Evolutionary conservation across 1,140 invertebrate genomes (phyloP).

Genomic region (Zaprionus davidi): DNA sequence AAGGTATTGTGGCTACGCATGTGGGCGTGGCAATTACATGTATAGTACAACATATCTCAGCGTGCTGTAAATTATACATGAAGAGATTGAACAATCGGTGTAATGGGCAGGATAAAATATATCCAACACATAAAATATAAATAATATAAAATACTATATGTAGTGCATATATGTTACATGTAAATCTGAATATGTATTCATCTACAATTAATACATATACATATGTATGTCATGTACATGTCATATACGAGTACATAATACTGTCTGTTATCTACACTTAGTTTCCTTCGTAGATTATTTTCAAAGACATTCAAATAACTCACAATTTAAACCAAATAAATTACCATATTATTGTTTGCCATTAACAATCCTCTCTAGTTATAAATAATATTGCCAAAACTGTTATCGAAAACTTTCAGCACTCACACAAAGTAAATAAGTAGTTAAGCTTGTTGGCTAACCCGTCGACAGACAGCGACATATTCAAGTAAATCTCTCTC

Average conservation of each 20-base stretch:
- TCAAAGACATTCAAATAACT: no score
- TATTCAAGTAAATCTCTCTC: neutral
- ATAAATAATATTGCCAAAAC: neutral
- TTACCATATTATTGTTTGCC: neutral
- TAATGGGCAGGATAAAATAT: no score
- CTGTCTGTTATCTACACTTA: no score
- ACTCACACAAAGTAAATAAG: slow-evolving; percentile 2
- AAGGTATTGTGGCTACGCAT: neutral
- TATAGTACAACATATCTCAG: slow-evolving; percentile 2
- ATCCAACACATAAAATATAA: no score
- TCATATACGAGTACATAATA: no score
- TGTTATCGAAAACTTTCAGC: slow-evolving; percentile 23
- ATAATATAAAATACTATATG: no score
- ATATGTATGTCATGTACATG: no score
- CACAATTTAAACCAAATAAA: neutral
- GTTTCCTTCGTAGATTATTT: no score
- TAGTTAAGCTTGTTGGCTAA: slow-evolving; percentile 16
- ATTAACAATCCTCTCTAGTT: neutral
- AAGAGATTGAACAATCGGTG: neutral
- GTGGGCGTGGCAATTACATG: slow-evolving; percentile 41
- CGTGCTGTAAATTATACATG: slow-evolving; percentile 60
- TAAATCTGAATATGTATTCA: no score
- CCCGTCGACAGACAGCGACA: slow-evolving; percentile 11
- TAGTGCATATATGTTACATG: no score
- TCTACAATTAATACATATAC: no score